Evolutionary conservation across 2,888 invertebrate species (phyloP), one percentile per base, ranked within the genome.

Genomic region (Seira ritae): DNA sequence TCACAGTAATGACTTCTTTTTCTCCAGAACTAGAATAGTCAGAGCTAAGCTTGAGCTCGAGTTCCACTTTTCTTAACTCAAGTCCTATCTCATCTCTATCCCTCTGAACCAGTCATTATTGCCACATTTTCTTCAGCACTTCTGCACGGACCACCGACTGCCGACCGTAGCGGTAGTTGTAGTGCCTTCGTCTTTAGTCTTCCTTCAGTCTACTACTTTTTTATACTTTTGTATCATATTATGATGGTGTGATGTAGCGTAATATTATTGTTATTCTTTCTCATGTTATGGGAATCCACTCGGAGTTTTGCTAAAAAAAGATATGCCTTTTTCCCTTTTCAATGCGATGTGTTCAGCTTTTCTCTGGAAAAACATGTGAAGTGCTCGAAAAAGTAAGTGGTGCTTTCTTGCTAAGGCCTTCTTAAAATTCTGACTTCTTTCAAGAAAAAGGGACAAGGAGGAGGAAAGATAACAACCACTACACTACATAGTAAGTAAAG

Each of bases 81-180:
- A 31, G 31, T 31, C 8, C 31, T 31, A 31, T 31, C 31, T 31
- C 31, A 31, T 31, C 31, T 31, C 31, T n/a, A 31, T 31, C 8
- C 31, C 3, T 31, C 3, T 31, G 31, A 31, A 31, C 31, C 31
- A 31, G 31, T 31, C 31, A 20, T 19, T 65, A 19, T 65, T 65
- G 19, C 65, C 20, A 20, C 79, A 80, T 80, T 80, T 80, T 73
- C 79, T 60, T 60, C 10, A 55, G 73, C 72, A 79, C 79, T 70
- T 74, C 20, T 74, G 65, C 74, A 31, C 31, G 31, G 31, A 31
- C 3, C 31, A 31, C 31, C 31, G 8, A 31, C 31, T 31, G 8
- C 31, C 31, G 31, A 31, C 31, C 31, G 31, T 31, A 8, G 31
- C 8, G 2, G 31, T 31, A 8, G 2, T 31, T 31, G 31, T 31